Base-by-base conservation (phyloP, 30 jellyfish, hydroid and myxozoan species). In the Hydractinia symbiolongicarpus region DNA sequence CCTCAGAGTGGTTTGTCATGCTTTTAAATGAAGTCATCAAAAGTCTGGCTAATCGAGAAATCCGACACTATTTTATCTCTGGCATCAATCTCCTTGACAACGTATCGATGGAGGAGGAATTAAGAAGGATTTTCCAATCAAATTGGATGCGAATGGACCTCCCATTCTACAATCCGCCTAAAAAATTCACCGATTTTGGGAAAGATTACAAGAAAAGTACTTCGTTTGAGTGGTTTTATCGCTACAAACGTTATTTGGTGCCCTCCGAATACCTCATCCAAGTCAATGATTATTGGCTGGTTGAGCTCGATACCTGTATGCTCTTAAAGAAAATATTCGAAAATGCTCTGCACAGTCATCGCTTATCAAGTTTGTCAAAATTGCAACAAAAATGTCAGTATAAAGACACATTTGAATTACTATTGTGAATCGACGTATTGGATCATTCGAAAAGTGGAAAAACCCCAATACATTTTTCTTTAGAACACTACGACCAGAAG, bases 31-130 rank as follows among this genome's bases (percentile, higher is more conserved):
- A 10, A 57, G 13, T 57, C 68, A 57, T 57, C 68, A n/a, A 57
- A 9, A 9, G 68, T 57, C n/a, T 57, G n/a, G 13, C 10, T 9
- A 57, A 57, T 10, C 68, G n/a, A n/a, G 10, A 10, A 10, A 57
- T 57, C 68, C 10, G n/a, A 57, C 68, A 57, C n/a, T n/a, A 57
- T 57, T 57, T 57, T 57, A 57, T 57, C n/a, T 10, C 10, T 57
- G 68, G n/a, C 68, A 9, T 10, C 68, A n/a, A 57, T 9, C n/a
- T 57, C 10, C n/a, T 57, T 57, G 68, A 9, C n/a, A 57, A 57
- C 68, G n/a, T 57, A 57, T 57, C 68, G 68, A 57, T 57, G 68
- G 68, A 57, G n/a, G 68, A 57, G n/a, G 68, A 57, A 57, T 57
- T 57, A 57, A 10, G n/a, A 57, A n/a, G n/a, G n/a, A 10, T 9